These are phyloP conservation scores for Anthophora plumipes DNA, from an alignment of 2,888 invertebrate genomes.

Conservation along the genomic window DNA sequence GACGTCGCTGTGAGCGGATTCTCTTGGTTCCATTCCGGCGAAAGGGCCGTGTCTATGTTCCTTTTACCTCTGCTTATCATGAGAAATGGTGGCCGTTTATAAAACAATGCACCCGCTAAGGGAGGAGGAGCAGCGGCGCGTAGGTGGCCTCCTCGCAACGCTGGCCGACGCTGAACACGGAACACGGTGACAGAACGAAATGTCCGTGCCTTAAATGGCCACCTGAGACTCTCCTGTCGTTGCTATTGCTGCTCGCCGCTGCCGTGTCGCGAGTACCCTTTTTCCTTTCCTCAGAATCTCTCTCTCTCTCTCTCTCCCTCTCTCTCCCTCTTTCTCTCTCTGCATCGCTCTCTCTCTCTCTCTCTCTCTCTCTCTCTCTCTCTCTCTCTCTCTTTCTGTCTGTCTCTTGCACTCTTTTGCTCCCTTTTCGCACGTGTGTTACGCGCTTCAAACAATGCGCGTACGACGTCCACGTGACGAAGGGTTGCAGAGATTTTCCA, in stretches of 20 bases:
- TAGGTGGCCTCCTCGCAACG: constrained; percentile 80
- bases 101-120: constrained; percentile 74
- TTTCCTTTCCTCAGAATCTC: constrained; percentile 40
- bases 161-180: constrained; percentile 77
- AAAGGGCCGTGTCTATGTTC: constrained; percentile 73
- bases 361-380: constrained; percentile 49
- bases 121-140: constrained; percentile 75
- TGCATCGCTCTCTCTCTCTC: constrained; percentile 35
- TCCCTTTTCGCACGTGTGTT: constrained; percentile 42
- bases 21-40: constrained; percentile 30
- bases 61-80: constrained; percentile 80
- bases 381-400: constrained; percentile 35
- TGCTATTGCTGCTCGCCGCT: constrained; percentile 55
- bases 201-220: constrained; percentile 83
- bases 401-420: too few relatives aligned
- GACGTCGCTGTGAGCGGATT: constrained; percentile 43
- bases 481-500: neutral
- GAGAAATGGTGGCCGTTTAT: constrained; percentile 79
- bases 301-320: too few relatives aligned
- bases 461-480: constrained; percentile 49
- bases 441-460: constrained; percentile 38
- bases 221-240: constrained; percentile 71
- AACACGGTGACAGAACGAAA: constrained; percentile 84
- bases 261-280: constrained; percentile 56
- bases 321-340: constrained; percentile 47